phyloP scores from a whole-genome alignment of 2,797 vertebrate genomes.

The Lepus oiostolus region DNA sequence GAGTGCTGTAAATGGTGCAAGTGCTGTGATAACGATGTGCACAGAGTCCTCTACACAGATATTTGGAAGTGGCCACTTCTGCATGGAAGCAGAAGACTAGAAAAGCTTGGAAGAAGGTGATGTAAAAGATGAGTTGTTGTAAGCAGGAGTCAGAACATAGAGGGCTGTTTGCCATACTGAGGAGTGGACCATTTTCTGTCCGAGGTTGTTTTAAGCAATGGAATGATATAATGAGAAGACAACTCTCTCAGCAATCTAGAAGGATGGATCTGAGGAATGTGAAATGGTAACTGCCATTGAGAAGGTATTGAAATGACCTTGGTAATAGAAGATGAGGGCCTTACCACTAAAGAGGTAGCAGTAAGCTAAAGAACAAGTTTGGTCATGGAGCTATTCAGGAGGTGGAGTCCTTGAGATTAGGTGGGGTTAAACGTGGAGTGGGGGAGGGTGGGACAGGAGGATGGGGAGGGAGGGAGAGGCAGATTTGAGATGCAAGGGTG shows the following conservation, averaged over 20 bases:
- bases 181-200: neutral
- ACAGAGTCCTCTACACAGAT: neutral
- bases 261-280: neutral
- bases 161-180: neutral
- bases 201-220: neutral
- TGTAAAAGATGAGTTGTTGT: neutral
- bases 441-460: neutral
- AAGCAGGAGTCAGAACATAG: neutral
- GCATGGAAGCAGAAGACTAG: neutral
- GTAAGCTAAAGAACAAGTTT: neutral
- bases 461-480: neutral
- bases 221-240: neutral
- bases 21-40: too few relatives aligned
- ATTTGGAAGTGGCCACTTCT: constrained; percentile 9
- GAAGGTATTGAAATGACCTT: neutral
- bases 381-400: neutral
- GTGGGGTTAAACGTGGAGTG: neutral
- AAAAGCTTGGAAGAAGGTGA: neutral
- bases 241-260: neutral
- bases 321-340: neutral
- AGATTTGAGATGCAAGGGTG: neutral
- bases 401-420: neutral
- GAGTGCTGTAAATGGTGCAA: neutral
- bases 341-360: neutral
- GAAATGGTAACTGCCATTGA: neutral